Evolutionary conservation across 2,888 invertebrate genomes (phyloP).

Genomic region (Eupithecia subfuscata): DNA sequence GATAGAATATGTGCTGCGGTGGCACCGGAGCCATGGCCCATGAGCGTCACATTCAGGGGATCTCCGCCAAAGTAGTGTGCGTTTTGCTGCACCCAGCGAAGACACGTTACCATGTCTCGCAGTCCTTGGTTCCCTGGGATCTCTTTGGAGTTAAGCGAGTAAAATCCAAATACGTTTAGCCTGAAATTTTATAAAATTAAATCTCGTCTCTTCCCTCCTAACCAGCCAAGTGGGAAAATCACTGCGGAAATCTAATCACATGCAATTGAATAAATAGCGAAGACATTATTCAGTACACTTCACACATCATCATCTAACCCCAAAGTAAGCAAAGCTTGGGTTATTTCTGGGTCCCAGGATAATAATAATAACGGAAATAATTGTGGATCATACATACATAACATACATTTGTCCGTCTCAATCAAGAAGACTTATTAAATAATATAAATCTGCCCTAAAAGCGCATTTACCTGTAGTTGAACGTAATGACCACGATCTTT

Average conservation of each 20-base stretch:
- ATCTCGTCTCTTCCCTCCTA: neutral
- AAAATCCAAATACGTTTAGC: slow-evolving; percentile 40
- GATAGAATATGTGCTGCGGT: slow-evolving; percentile 58
- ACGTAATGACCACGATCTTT: slow-evolving; percentile 73
- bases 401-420: neutral
- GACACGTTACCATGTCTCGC: slow-evolving; percentile 62
- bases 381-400: neutral
- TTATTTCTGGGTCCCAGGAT: neutral
- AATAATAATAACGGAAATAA: neutral
- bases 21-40: slow-evolving; percentile 68
- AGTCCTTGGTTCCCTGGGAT: slow-evolving; percentile 71
- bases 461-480: slow-evolving; percentile 69
- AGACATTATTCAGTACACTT: neutral
- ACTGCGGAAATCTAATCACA: neutral
- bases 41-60: slow-evolving; percentile 62
- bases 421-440: neutral
- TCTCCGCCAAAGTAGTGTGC: slow-evolving; percentile 65
- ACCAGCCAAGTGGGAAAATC: neutral
- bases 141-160: slow-evolving; percentile 52
- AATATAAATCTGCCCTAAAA: neutral
- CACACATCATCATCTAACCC: neutral
- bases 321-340: neutral
- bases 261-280: neutral
- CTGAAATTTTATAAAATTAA: slow-evolving; percentile 17
- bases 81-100: slow-evolving; percentile 66